A percentile compares a stretch with the other conserved stretches of the same genome.
Conservation (phyloP, 2,113 vertebrate species). For the Tamias sibiricus region DNA sequence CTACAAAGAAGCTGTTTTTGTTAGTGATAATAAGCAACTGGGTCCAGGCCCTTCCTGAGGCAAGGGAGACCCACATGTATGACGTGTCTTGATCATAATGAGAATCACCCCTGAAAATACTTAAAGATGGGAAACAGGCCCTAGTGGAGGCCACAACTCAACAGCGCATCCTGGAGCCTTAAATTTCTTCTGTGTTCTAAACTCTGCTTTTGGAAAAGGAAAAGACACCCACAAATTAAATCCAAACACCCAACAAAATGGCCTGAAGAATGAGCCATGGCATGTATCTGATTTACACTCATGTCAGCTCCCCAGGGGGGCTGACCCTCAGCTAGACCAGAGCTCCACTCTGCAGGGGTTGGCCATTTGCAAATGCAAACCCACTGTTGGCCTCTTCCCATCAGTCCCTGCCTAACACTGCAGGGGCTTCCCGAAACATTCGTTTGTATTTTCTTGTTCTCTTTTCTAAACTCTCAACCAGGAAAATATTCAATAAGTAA, state of each 20-base stretch:
- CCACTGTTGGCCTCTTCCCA: conserved; percentile 44
- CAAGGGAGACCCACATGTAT: not conserved
- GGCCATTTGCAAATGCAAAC: conserved; percentile 12
- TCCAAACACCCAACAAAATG: conserved; percentile 51
- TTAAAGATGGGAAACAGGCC: conserved; percentile 50
- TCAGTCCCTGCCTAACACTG: conserved; percentile 30
- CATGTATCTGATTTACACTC: conserved; percentile 48
- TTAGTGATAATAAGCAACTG: not conserved
- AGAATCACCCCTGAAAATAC: conserved; percentile 57
- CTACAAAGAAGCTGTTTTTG: not conserved
- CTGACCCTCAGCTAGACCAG: not conserved
- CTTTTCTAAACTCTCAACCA: conserved; percentile 50
- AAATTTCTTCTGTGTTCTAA: conserved; percentile 28
- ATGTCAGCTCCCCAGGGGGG: not conserved
- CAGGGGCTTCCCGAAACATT: conserved; percentile 54
- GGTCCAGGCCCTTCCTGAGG: not conserved
- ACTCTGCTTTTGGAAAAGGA: conserved; percentile 63
- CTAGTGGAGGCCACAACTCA: conserved; percentile 19
- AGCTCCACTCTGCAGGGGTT: not conserved
- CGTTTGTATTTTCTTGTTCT: conserved; percentile 55
- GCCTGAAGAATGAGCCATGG: conserved; percentile 26
- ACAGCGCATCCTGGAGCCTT: not conserved
- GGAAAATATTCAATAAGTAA: conserved; percentile 74
- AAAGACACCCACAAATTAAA: conserved; percentile 67
- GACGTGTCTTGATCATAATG: conserved; percentile 48